Evolutionary conservation across 2,888 invertebrate genomes (phyloP).

Genomic region (Mystacides longicornis): DNA sequence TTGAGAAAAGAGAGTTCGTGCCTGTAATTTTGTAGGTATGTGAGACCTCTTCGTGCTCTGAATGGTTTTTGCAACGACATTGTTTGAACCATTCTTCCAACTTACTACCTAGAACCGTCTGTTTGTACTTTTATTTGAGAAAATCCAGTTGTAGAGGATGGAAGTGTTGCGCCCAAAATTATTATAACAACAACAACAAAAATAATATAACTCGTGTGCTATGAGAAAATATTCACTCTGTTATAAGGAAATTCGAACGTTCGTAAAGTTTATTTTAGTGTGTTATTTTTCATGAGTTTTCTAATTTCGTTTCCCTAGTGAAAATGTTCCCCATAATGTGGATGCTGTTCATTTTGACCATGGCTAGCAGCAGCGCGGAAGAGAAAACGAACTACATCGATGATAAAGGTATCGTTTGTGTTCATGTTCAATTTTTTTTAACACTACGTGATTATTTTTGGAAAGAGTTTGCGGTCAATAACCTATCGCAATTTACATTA

Average conservation of each 20-base stretch:
- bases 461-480: too few species aligned
- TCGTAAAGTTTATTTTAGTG: not conserved
- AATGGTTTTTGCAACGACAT: conserved; percentile 21
- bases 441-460: too few species aligned
- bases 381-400: conserved; percentile 11
- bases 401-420: conserved; percentile 25
- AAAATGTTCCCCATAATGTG: conserved; percentile 24
- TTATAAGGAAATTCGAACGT: not conserved
- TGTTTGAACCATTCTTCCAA: conserved; percentile 8
- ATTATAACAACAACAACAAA: not conserved
- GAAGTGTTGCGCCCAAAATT: conserved; percentile 19
- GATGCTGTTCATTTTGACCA: conserved; percentile 25
- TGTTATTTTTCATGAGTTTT: not conserved
- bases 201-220: not conserved
- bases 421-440: too few species aligned
- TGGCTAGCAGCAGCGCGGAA: conserved; percentile 21
- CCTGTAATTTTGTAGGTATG: not conserved
- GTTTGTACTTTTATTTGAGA: conserved; percentile 11
- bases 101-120: conserved; percentile 8
- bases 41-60: conserved; percentile 24
- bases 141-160: conserved; percentile 13
- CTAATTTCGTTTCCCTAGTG: not conserved
- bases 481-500: too few species aligned
- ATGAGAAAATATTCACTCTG: not conserved
- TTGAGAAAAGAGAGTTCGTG: conserved; percentile 4